A percentile compares a stretch with the other conserved stretches of the same genome.
These are phyloP conservation scores for Mythimna albipuncta DNA, from an alignment of 2,888 invertebrate genomes.

Conservation along the genomic window DNA sequence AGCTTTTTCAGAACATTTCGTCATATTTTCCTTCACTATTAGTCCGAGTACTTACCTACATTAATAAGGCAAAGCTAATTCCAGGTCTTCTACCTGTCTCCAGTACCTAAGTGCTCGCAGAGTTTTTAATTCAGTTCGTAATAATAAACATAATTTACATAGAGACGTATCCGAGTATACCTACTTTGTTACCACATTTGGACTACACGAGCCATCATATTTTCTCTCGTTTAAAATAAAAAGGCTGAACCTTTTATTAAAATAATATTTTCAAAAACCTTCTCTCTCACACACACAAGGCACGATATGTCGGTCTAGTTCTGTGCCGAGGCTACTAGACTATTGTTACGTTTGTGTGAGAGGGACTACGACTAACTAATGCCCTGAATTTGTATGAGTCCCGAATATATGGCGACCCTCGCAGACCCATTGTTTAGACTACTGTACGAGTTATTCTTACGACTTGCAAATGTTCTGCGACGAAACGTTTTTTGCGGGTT, in stretches of 20 bases:
- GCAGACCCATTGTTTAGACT: slow-evolving; percentile 54
- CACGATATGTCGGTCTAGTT: slow-evolving; percentile 34
- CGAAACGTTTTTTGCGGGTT: slow-evolving; percentile 41
- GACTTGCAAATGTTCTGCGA: slow-evolving; percentile 45
- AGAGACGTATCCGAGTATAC: background rate
- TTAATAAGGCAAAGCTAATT: background rate
- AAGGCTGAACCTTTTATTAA: slow-evolving; percentile 32
- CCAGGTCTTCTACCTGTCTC: background rate
- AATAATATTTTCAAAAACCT: slow-evolving; percentile 26
- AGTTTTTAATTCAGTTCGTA: background rate
- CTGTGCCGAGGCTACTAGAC: slow-evolving; percentile 20
- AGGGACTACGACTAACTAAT: slow-evolving; percentile 58
- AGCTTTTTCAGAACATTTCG: background rate
- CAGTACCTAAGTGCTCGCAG: background rate
- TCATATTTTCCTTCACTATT: no score
- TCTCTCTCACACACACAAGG: slow-evolving; percentile 12
- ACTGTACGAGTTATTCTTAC: slow-evolving; percentile 46
- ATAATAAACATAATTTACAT: background rate
- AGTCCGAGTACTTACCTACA: background rate
- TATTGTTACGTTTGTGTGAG: slow-evolving; percentile 24
- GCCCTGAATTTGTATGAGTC: slow-evolving; percentile 56
- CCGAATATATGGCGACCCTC: slow-evolving; percentile 56
- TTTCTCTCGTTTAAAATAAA: slow-evolving; percentile 25
- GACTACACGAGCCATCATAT: slow-evolving; percentile 26
- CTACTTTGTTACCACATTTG: slow-evolving; percentile 10